Base-by-base conservation (phyloP, 2,888 invertebrate genomes). In the Leptura quadrifasciata region DNA sequence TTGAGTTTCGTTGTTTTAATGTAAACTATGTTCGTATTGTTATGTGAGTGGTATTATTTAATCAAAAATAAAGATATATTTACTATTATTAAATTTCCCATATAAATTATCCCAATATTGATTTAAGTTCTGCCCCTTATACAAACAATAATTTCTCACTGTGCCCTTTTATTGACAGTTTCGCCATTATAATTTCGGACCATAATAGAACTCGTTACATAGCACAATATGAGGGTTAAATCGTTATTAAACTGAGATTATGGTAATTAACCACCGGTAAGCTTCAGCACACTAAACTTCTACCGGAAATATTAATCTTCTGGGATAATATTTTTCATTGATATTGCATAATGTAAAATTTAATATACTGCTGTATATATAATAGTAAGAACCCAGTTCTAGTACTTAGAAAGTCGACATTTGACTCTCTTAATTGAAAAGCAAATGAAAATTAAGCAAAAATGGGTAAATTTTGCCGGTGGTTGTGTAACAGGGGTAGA, bases 201-300 rank as follows among this genome's bases (percentile, higher is more conserved):
- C 74, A 78, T 71, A 70, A 75, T 61, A 72, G 72, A 75, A 70
- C 60, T 70, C 70, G 58, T 70, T 72, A 64, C 24, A 63, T 17
- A 17, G 57, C 64, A 72, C 57, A 72, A 55, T 67, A 70, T 74
- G 72, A 39, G 74, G 74, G 76, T 72, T 75, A 74, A 74, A 76
- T 76, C 74, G 76, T 72, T 74, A 76, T 71, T 61, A 71, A 71
- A 71, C 52, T 72, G 67, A 84, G 84, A 83, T 85, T 84, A 85
- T 83, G 83, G 76, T 83, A 85, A 85, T 84, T 83, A 82, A 80
- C 82, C 84, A 76, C 60, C 83, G 83, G 60, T 61, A 21, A 47
- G 31, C 57, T 69, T 69, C 24, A 58, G 20, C 39, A 17, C 12
- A 58, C 39, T 12, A n/a, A 31, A 61, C 65, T 6, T 65, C 21